Base-by-base conservation (phyloP, 2,113 vertebrate species). In the Porphyrio hochstetteri region DNA sequence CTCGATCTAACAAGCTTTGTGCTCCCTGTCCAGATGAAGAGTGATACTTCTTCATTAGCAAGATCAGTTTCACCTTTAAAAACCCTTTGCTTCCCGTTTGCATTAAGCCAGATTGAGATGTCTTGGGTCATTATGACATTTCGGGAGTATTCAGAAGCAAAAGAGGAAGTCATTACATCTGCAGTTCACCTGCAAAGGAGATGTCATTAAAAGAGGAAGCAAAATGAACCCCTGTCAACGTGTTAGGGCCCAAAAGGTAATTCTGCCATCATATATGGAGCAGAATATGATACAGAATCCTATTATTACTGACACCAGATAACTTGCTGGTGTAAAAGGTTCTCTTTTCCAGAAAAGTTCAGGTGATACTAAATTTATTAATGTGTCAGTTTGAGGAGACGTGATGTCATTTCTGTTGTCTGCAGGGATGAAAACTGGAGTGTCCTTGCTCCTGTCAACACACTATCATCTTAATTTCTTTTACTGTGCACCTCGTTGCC, bases 311-410 rank as follows among this genome's bases (percentile, higher is more conserved):
- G 98, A 99, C 98, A 98, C 89, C 67, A 90, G 97, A 96, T 97
- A 98, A 97, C 98, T 98, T 98, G 95, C 97, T 97, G 68, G 92
- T 98, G 98, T 98, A 98, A 99, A 98, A 98, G 98, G 98, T 98
- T 98, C 90, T 94, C 92, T 95, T 97, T 97, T 88, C 97, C 97
- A 98, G 98, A 98, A 98, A 99, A 99, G 98, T 99, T 99, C 98
- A 99, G 98, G 98, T 99, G 98, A 98, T 98, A 98, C 98, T 98
- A 98, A 98, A 99, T 99, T 99, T 99, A 99, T 99, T 99, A 99
- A 98, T 96, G 98, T 98, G 98, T 98, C 98, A 99, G 97, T 98
- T 97, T 98, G 98, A 98, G 97, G 95, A 95, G 97, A 98, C 50
- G 97, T 98, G 98, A 98, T 98, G 98, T 98, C 98, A 98, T 97